Evolutionary conservation across 2,797 vertebrate species (phyloP), one percentile per base, ranked within the genome.

Genomic region (Etheostoma perlongum): DNA sequence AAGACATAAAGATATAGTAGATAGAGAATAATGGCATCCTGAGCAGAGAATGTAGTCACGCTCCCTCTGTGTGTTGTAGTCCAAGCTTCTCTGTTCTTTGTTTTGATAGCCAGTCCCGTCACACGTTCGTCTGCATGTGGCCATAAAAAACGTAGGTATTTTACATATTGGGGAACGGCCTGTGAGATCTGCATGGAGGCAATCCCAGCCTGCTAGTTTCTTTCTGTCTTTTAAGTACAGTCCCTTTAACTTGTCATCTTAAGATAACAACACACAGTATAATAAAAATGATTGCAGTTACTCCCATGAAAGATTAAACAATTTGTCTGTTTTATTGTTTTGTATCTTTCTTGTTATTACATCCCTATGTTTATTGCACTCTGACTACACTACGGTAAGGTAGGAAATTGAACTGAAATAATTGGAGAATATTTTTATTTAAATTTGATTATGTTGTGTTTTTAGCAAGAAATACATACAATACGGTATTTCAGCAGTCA

Each of bases 321-420:
- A 51, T 61, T 42, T 0, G 2, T 36, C 57, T 42, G 13, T 58
- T 69, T 76, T 4, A 25, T 48, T 58, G 15, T 23, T 23, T 59
- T 9, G 4, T 18, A 52, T 49, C 40, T 27, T 40, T 47, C 6
- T 47, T 58, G 67, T 74, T 69, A 67, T 64, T n/a, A 5, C 12
- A 48, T 54, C 47, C 51, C 62, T 51, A 16, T 55, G 25, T 79
- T 73, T 49, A 69, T 60, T 74, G 19, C 14, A 6, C 7, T 51
- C 12, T 51, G 10, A 71, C 46, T 44, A n/a, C 21, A 52, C 33
- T 42, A 15, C n/a, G 10, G 14, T 54, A 1, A 21, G 3, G 30
- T 47, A 40, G 25, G 40, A 53, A 23, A 36, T 63, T 40, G 7
- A 79, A 33, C 2, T 55, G 58, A 44, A 49, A 30, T 42, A 25